These are phyloP conservation scores for Lamellibrachia columna DNA, from an alignment of 2,888 invertebrate species.

Conservation along the genomic window DNA sequence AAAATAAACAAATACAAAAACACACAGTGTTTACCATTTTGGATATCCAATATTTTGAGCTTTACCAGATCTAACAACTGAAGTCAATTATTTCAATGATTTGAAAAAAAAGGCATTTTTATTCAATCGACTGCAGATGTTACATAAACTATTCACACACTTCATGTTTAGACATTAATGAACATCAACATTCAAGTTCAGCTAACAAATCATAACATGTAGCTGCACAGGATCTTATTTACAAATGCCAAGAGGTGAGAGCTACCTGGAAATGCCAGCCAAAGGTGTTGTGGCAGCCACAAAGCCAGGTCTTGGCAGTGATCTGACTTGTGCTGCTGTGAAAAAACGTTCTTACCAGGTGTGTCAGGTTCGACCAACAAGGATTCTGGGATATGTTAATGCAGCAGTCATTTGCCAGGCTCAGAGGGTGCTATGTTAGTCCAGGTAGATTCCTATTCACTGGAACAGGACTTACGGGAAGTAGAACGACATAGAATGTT, in stretches of 20 bases:
- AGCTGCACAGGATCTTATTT: neutral
- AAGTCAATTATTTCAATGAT: too few species aligned
- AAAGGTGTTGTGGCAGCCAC: neutral
- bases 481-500: neutral
- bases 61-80: too few species aligned
- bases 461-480: neutral
- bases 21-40: too few species aligned
- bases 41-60: too few species aligned
- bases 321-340: neutral
- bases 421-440: neutral
- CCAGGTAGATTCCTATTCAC: neutral
- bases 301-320: neutral
- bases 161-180: too few species aligned
- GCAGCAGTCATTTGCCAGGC: neutral
- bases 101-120: too few species aligned
- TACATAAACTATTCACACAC: too few species aligned
- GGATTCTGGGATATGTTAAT: slow-evolving; percentile 16
- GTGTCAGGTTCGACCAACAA: neutral
- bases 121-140: too few species aligned
- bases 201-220: neutral
- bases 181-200: neutral
- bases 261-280: neutral
- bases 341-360: neutral
- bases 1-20: neutral
- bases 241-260: neutral